Percentiles rank a stretch among this genome's conserved stretches.
Conservation (phyloP, 2,888 invertebrate species). For the Thereva nobilitata region DNA sequence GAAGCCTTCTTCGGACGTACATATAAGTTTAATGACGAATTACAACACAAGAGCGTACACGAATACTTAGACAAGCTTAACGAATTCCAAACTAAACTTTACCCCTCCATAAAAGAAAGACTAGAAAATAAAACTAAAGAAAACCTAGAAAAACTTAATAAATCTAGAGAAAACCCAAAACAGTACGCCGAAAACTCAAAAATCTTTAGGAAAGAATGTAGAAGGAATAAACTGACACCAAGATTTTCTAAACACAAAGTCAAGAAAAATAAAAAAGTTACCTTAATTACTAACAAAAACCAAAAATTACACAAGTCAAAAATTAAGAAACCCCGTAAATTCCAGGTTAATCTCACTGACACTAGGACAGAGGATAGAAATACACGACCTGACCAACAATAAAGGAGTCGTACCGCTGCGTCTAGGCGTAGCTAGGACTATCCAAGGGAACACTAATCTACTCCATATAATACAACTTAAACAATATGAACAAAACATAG, state of each 20-base stretch:
- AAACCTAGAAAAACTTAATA: background rate
- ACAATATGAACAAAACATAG: slow-evolving; percentile 8
- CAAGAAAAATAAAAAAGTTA: slow-evolving; percentile 7
- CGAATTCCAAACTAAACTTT: slow-evolving; percentile 9
- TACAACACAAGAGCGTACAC: slow-evolving; percentile 9
- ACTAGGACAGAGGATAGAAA: slow-evolving; percentile 2
- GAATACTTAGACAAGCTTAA: slow-evolving; percentile 22
- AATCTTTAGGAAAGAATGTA: slow-evolving; percentile 31
- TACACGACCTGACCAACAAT: background rate
- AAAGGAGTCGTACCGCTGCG: background rate
- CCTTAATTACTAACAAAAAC: slow-evolving; percentile 3
- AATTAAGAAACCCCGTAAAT: slow-evolving; percentile 8
- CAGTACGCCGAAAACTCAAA: background rate
- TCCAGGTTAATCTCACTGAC: background rate
- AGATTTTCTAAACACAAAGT: slow-evolving; percentile 26
- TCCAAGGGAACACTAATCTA: slow-evolving; percentile 14
- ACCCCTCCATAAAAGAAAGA: background rate
- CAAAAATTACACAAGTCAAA: slow-evolving; percentile 10
- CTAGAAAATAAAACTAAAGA: background rate
- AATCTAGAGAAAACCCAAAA: background rate
- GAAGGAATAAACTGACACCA: slow-evolving; percentile 14
- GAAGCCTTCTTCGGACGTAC: background rate
- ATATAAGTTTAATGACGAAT: slow-evolving; percentile 3
- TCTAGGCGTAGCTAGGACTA: slow-evolving; percentile 1
- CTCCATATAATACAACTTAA: slow-evolving; percentile 20